Base-by-base conservation (phyloP, 2,888 invertebrate genomes). In the Troilus luridus region DNA sequence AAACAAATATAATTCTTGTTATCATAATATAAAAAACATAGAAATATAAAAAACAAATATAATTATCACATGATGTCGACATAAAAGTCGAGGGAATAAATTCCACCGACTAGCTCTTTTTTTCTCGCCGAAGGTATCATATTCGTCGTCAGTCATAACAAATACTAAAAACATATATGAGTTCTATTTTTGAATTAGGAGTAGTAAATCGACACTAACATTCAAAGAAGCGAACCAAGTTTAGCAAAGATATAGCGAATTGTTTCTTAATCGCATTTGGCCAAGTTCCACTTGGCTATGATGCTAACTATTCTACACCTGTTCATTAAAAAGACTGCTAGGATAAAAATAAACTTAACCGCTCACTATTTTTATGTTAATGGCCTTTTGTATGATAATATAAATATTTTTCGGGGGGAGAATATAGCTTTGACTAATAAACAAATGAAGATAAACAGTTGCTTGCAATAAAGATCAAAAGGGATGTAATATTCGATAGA, bases 171-270 rank as follows among this genome's bases (percentile, higher is more conserved):
- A 77, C 27, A 19, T 77, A 14, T 17, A 0, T 41, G 72, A 17
- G 41, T 77, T 77, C 19, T 77, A 41, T 77, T 77, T 41, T 9
- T 77, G 1, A 19, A 27, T 19, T 41, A 5, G 41, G 17, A 17
- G 72, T 41, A 77, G 54, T 85, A 85, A 85, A 85, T 56, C 56
- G 54, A 21, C 85, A 58, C 85, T n/a, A 85, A 56, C 19, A 58
- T 85, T 85, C 56, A 85, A 85, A 85, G 85, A 85, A 21, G 12
- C 56, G 56, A 58, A 54, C 85, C 54, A 85, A 58, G 10, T 85
- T 85, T 85, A 85, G 54, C 85, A 85, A 85, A 85, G 54, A 85
- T 85, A 85, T 85, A 56, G 85, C 85, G 85, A 85, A 85, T 85
- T 85, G 85, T 85, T 85, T 41, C 85, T 85, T 85, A 85, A 85